Evolutionary conservation across 2,888 invertebrate genomes (phyloP).

Genomic region (Dioctria rufipes): DNA sequence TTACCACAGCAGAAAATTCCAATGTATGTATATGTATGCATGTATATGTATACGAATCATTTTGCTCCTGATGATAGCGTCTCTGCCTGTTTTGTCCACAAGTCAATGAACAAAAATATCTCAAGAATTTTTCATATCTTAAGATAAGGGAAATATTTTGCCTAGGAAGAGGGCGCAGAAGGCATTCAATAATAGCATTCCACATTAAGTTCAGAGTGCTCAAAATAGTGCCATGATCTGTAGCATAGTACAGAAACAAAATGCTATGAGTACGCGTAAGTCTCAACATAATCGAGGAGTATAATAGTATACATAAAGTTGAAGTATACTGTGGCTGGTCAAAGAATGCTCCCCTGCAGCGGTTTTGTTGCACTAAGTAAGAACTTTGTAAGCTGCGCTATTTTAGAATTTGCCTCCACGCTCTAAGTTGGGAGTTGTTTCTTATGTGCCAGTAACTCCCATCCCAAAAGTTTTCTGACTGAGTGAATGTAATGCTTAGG

Average conservation of each 20-base stretch:
- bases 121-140: slow-evolving; percentile 42
- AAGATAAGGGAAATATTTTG: slow-evolving; percentile 42
- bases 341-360: slow-evolving; percentile 32
- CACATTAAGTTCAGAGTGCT: slow-evolving; percentile 39
- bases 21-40: no score
- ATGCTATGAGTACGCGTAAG: slow-evolving; percentile 15
- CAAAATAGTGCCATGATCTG: slow-evolving; percentile 31
- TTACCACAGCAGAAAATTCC: not conserved
- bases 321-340: not conserved
- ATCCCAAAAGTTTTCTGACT: no score
- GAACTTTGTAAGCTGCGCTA: slow-evolving; percentile 25
- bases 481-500: no score
- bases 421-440: not conserved
- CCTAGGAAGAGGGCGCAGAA: slow-evolving; percentile 21
- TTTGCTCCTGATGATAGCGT: slow-evolving; percentile 1
- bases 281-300: not conserved
- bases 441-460: no score
- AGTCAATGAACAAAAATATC: slow-evolving; percentile 39
- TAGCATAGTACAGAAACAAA: not conserved
- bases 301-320: no score
- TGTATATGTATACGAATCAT: not conserved
- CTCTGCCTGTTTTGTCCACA: slow-evolving; percentile 12
- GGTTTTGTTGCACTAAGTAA: slow-evolving; percentile 33
- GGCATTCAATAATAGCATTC: slow-evolving; percentile 42
- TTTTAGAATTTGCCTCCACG: not conserved